These are phyloP conservation scores for Vanessa atalanta DNA, from an alignment of 1,140 invertebrate genomes.

Conservation along the genomic window DNA sequence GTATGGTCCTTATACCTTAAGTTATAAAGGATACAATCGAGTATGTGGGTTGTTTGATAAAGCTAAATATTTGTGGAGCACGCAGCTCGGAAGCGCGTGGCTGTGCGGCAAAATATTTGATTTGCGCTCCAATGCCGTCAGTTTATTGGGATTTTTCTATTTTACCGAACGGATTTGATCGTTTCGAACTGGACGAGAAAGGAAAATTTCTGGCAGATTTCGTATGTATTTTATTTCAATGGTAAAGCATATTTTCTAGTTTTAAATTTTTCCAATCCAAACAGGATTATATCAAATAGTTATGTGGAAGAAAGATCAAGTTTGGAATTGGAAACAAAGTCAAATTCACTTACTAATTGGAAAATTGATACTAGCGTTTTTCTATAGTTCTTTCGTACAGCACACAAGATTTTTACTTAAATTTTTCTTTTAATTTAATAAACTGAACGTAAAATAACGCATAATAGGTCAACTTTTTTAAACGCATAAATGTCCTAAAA, in stretches of 20 bases:
- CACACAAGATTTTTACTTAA: too few relatives aligned
- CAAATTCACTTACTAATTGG: too few relatives aligned
- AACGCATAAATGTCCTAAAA: neutral
- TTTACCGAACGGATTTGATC: slow-evolving; percentile 27
- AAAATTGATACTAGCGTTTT: too few relatives aligned
- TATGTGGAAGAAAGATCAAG: too few relatives aligned
- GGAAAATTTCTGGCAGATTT: slow-evolving; percentile 5
- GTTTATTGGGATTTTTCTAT: slow-evolving; percentile 24
- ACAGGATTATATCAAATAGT: too few relatives aligned
- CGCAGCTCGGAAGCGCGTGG: slow-evolving; percentile 22
- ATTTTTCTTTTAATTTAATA: too few relatives aligned
- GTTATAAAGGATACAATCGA: slow-evolving; percentile 6
- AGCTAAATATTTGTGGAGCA: slow-evolving; percentile 29
- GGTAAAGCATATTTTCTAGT: slow-evolving; percentile 7
- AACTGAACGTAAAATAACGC: too few relatives aligned
- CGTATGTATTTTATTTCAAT: slow-evolving; percentile 5
- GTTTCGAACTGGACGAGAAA: neutral
- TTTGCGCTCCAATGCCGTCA: slow-evolving; percentile 27
- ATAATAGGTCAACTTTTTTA: neutral
- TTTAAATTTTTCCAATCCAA: neutral
- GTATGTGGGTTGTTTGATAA: slow-evolving; percentile 1
- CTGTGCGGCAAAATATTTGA: slow-evolving; percentile 30
- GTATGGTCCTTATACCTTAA: neutral
- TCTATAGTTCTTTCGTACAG: too few relatives aligned
- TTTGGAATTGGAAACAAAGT: too few relatives aligned